Evolutionary conservation across 2,888 invertebrate species (phyloP), one percentile per base, ranked within the genome.

Genomic region (Cheilosia grossa): DNA sequence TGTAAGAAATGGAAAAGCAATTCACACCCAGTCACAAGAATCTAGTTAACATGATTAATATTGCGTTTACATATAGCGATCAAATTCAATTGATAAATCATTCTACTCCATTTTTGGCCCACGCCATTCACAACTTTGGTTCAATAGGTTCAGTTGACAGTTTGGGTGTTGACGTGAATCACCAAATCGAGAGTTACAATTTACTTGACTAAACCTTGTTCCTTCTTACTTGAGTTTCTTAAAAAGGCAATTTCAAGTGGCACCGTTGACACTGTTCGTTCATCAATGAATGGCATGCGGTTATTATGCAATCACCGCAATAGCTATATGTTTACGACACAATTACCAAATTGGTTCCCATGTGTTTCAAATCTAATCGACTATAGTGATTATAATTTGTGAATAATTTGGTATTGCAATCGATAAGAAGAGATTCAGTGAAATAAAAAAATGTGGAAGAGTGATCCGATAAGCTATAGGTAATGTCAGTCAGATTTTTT

Each of bases 121-220:
- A 13, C 9, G 19, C 7, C 15, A 19, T 47, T 15, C 30, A 47
- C 30, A 63, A 6, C 19, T 47, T 30, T 19, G 1, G 2, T 13
- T 37, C 24, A 51, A 17, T 15, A 21, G 13, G 15, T 5, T 13
- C 51, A 51, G 27, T 61, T 61, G n/a, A 61, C 59, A 42, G 9
- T 15, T 59, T 27, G 24, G 44, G 44, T 61, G 44, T 63, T 63
- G 61, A 63, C 61, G 17, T 17, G 54, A 33, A 54, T 30, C 17
- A 54, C 17, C 4, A 30, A 54, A 27, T 9, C 2, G n/a, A 54
- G 9, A n/a, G n/a, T n/a, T 10, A n/a, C 2, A 10, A 54, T 17
- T n/a, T 40, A 13, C 6, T 15, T 17, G 33, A 17, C 4, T 61
- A 51, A 49, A 61, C 21, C 49, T 42, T 19, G 9, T 51, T 37